Conservation (phyloP, 2,888 invertebrate genomes). For the Capitulum mitella region DNA sequence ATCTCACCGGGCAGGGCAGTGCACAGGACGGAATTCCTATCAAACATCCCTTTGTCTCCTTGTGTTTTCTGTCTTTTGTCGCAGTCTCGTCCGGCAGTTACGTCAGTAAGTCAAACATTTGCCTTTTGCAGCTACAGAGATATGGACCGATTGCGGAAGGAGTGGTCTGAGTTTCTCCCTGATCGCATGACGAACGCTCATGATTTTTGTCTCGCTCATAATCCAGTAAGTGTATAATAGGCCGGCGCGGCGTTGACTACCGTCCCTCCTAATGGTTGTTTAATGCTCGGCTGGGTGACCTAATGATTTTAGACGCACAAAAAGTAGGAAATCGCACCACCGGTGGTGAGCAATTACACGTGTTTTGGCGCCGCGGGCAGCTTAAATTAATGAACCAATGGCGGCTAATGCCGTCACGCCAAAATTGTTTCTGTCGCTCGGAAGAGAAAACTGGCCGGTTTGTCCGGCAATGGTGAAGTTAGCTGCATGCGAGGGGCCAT, state of each 20-base stretch:
- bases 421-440: background rate
- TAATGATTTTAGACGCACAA: constrained; percentile 8
- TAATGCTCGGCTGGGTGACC: background rate
- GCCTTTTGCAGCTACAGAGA: too few species aligned
- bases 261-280: background rate
- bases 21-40: background rate
- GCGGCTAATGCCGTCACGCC: background rate
- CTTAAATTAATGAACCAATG: background rate
- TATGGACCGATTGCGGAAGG: too few species aligned
- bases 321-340: background rate
- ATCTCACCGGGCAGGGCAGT: background rate
- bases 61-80: too few species aligned
- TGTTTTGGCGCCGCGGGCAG: background rate
- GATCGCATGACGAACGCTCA: background rate
- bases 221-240: background rate
- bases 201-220: background rate
- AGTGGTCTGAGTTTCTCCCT: too few species aligned
- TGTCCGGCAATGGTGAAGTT: background rate
- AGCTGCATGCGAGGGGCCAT: background rate
- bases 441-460: background rate
- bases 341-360: background rate
- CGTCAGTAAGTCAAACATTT: too few species aligned
- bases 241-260: background rate
- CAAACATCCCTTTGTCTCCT: too few species aligned
- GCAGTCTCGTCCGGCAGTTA: too few species aligned